phyloP scores from a whole-genome alignment of 2,797 vertebrate genomes.

The Parotocinclus haroldoi region DNA sequence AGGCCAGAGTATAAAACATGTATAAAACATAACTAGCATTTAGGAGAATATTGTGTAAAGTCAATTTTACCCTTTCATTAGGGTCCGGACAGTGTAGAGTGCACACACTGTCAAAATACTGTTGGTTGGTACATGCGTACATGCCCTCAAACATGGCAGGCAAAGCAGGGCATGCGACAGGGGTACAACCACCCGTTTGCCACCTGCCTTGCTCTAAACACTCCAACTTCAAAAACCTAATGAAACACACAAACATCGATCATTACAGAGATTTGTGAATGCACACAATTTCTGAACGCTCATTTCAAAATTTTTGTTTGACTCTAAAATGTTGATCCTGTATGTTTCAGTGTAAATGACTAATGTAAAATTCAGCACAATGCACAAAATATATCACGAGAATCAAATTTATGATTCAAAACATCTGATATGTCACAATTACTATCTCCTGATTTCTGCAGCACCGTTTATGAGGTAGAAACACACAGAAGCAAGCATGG shows the following conservation, averaged over 20 bases:
- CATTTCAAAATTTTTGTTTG: too few species aligned
- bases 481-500: conserved; percentile 35
- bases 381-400: too few species aligned
- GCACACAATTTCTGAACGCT: too few species aligned
- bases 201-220: conserved; percentile 85
- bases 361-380: too few species aligned
- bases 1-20: too few species aligned
- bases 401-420: background rate
- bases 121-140: conserved; percentile 86
- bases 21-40: background rate
- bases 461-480: conserved; percentile 25
- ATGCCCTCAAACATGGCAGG: conserved; percentile 86
- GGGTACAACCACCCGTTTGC: conserved; percentile 79
- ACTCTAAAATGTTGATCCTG: too few species aligned
- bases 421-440: background rate
- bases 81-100: conserved; percentile 74
- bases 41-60: background rate
- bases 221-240: conserved; percentile 86
- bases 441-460: conserved; percentile 14
- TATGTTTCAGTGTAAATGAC: too few species aligned
- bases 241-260: conserved; percentile 51
- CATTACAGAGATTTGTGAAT: too few species aligned
- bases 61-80: conserved; percentile 60
- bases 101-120: conserved; percentile 80
- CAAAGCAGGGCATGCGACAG: conserved; percentile 78